Conservation (phyloP, 2,888 invertebrate genomes). For the Drosophila seclusa region DNA sequence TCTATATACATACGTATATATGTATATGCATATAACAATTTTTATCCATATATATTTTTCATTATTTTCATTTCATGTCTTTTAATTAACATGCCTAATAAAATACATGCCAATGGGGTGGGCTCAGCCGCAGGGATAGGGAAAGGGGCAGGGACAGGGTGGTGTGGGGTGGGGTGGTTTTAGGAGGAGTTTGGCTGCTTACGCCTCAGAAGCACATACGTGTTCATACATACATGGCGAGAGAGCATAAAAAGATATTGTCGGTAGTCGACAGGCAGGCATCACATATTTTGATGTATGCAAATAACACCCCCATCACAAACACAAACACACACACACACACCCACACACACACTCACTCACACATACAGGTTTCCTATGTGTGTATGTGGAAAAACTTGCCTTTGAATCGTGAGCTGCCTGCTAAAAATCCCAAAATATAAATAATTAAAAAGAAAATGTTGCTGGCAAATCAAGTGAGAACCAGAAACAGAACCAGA, state of each 20-base stretch:
- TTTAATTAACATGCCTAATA: constrained; percentile 81
- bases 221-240: constrained; percentile 14
- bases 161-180: constrained; percentile 3
- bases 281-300: constrained; percentile 70
- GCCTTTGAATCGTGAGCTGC: constrained; percentile 73
- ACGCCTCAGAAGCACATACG: constrained; percentile 24
- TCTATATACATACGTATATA: constrained; percentile 16
- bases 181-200: constrained; percentile 16
- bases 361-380: not conserved
- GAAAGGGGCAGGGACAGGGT: constrained; percentile 1
- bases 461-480: constrained; percentile 79
- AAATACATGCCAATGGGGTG: constrained; percentile 73
- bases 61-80: constrained; percentile 82
- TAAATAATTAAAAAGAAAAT: constrained; percentile 81
- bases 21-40: constrained; percentile 32
- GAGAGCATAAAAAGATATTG: constrained; percentile 77
- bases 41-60: constrained; percentile 73
- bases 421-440: constrained; percentile 81
- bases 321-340: constrained; percentile 26
- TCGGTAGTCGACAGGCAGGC: constrained; percentile 47
- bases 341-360: constrained; percentile 1
- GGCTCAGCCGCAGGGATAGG: constrained; percentile 5
- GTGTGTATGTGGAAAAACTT: constrained; percentile 43
- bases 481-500: constrained; percentile 34
- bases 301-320: constrained; percentile 64